A percentile compares a stretch with the other conserved stretches of the same genome.
Conservation (phyloP, 64 coral and sea anemone genomes). For the Porites lutea region DNA sequence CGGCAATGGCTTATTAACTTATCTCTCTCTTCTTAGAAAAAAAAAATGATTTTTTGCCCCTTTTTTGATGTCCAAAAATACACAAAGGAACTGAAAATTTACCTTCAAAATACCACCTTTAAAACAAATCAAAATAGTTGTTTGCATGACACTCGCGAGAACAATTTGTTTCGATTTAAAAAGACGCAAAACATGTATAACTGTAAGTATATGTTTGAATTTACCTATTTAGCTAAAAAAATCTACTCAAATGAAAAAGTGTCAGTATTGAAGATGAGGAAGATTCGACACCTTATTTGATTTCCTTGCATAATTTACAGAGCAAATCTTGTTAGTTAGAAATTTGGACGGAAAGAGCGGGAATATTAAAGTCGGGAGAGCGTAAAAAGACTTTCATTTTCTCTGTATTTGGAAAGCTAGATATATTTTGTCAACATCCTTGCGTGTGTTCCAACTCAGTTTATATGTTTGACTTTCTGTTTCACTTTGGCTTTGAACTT, state of each 20-base stretch:
- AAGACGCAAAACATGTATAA: neutral
- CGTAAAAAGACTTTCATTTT: too few relatives aligned
- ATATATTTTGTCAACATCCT: too few relatives aligned
- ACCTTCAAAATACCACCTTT: neutral
- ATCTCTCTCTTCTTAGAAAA: neutral
- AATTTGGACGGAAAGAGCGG: neutral
- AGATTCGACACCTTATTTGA: neutral
- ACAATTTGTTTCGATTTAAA: neutral
- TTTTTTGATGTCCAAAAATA: neutral
- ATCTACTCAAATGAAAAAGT: neutral
- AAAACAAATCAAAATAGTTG: neutral
- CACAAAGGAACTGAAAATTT: neutral
- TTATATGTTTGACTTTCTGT: too few relatives aligned
- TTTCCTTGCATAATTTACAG: neutral
- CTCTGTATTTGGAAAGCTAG: too few relatives aligned
- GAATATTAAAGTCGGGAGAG: neutral
- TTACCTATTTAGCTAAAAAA: neutral
- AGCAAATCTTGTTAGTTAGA: neutral
- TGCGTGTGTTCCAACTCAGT: too few relatives aligned
- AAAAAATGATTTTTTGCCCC: neutral
- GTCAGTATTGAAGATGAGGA: neutral
- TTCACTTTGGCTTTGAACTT: too few relatives aligned
- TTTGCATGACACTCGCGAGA: neutral
- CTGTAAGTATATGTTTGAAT: neutral
- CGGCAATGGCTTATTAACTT: neutral